A percentile compares a stretch with the other conserved stretches of the same genome.
These are phyloP conservation scores for Zophobas morio DNA, from an alignment of 1,140 invertebrate species.

Conservation along the genomic window DNA sequence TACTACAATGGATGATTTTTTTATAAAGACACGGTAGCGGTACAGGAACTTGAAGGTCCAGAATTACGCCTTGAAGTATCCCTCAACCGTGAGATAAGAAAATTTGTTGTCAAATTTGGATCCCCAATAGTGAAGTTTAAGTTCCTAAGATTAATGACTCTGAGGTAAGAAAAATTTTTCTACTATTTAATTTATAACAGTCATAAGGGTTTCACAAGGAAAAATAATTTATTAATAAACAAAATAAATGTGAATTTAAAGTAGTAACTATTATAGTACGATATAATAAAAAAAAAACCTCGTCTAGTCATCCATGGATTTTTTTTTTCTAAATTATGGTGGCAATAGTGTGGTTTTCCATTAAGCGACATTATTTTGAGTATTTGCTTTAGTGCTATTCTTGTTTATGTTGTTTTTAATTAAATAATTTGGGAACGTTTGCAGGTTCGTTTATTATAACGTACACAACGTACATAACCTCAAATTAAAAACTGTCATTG, in stretches of 20 bases:
- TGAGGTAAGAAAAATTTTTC: background rate
- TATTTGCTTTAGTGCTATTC: too few relatives aligned
- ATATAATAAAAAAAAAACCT: too few relatives aligned
- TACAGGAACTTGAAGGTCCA: background rate
- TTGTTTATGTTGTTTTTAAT: too few relatives aligned
- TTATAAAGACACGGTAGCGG: background rate
- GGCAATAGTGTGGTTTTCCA: too few relatives aligned
- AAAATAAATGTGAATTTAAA: conserved; percentile 3
- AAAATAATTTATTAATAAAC: conserved; percentile 1
- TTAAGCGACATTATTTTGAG: too few relatives aligned
- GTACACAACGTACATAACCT: too few relatives aligned
- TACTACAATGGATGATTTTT: background rate
- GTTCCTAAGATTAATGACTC: background rate
- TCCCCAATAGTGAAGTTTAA: background rate
- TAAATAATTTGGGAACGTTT: too few relatives aligned
- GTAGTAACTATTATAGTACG: background rate
- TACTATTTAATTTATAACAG: conserved; percentile 3
- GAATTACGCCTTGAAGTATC: background rate
- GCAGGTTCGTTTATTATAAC: too few relatives aligned
- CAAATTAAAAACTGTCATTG: too few relatives aligned
- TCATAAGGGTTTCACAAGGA: conserved; percentile 2
- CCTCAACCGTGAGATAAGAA: background rate
- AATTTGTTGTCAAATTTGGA: background rate
- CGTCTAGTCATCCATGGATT: too few relatives aligned
- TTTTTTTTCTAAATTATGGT: too few relatives aligned